Evolutionary conservation across 2,888 invertebrate species (phyloP).

Genomic region (Melanargia galathea): DNA sequence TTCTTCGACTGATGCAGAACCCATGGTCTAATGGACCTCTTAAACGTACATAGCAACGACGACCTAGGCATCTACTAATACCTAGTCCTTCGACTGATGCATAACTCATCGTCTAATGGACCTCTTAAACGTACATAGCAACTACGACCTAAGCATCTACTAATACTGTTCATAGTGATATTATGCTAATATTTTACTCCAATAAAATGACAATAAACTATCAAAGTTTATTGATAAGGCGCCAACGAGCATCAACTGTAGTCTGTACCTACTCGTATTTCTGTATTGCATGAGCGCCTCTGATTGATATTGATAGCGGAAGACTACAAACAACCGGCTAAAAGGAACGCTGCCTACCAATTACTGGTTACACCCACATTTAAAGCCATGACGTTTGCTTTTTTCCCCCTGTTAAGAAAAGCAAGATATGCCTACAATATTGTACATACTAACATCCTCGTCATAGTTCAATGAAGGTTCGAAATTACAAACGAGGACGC

Average conservation of each 20-base stretch:
- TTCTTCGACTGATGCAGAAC: no score
- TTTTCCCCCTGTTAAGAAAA: conserved; percentile 6
- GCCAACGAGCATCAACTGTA: conserved; percentile 38
- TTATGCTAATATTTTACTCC: conserved; percentile 4
- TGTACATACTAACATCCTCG: neutral
- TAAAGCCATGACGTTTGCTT: conserved; percentile 27
- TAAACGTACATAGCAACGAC: neutral
- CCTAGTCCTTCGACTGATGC: no score
- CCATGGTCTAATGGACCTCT: no score
- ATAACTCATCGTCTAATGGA: no score
- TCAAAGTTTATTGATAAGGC: conserved; percentile 21
- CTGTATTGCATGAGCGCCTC: conserved; percentile 47
- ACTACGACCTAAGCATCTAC: neutral
- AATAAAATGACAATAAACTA: conserved; percentile 22
- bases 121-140: neutral
- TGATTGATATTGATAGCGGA: conserved; percentile 73
- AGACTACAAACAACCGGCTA: conserved; percentile 38
- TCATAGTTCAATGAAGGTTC: neutral
- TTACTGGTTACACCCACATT: conserved; percentile 34
- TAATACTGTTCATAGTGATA: neutral
- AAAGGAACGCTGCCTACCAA: conserved; percentile 30
- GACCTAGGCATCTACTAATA: neutral
- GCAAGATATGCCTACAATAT: neutral
- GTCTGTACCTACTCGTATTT: no score
- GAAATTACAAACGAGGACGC: neutral